Conservation (phyloP, 2,113 vertebrate species). For the Microcebus jonahi region DNA sequence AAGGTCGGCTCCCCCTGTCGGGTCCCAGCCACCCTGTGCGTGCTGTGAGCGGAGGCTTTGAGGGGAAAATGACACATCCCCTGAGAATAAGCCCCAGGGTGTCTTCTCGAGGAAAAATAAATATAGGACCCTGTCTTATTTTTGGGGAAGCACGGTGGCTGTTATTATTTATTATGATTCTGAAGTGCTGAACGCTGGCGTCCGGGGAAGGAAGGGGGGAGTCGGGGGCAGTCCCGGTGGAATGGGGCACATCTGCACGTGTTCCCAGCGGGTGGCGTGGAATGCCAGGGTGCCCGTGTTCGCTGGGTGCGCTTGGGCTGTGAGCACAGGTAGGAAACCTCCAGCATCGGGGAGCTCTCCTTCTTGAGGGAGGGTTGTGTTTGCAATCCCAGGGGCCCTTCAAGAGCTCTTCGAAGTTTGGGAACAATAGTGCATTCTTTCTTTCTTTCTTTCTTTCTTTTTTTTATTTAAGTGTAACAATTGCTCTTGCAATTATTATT, state of each 20-base stretch:
- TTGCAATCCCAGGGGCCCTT: not conserved
- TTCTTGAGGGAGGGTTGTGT: not conserved
- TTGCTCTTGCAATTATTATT: no score
- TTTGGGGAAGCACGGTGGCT: not conserved
- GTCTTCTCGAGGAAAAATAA: no score
- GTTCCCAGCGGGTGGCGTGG: not conserved
- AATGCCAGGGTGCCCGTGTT: not conserved
- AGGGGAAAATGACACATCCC: no score
- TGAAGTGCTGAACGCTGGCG: not conserved
- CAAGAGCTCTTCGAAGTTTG: not conserved
- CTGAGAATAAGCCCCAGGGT: no score
- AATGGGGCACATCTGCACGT: not conserved
- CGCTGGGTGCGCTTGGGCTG: not conserved
- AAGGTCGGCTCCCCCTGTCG: no score
- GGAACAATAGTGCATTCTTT: not conserved
- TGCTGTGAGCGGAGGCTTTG: no score
- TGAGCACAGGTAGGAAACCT: not conserved
- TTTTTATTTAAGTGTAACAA: no score
- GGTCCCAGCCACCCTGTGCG: no score
- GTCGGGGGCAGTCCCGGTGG: not conserved
- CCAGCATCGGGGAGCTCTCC: rapidly evolving
- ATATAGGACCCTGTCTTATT: no score
- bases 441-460: no score
- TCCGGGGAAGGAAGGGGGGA: not conserved
- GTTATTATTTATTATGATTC: not conserved